Percentiles rank a stretch among this genome's conserved stretches.
Evolutionary conservation across 2,113 vertebrate species (phyloP).

Genomic region (Laticauda colubrina): DNA sequence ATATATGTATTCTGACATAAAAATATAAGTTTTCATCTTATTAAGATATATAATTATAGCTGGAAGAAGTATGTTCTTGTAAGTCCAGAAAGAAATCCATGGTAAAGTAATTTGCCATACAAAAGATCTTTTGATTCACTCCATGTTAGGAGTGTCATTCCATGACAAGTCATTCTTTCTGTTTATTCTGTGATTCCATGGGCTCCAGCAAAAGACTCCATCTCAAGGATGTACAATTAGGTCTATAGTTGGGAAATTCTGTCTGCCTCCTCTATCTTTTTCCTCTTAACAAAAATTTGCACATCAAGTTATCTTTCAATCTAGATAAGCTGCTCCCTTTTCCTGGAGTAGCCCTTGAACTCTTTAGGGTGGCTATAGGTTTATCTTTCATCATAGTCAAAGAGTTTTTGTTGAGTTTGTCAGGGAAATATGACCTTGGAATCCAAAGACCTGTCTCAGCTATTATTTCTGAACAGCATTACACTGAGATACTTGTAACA

Average conservation of each 20-base stretch:
- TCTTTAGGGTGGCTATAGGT: neutral
- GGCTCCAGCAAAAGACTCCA: neutral
- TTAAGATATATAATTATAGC: neutral
- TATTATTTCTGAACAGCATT: neutral
- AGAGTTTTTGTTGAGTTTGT: neutral
- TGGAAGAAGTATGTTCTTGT: neutral
- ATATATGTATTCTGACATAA: neutral
- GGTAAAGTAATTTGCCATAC: neutral
- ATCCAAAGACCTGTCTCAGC: neutral
- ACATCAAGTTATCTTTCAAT: neutral
- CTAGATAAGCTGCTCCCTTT: neutral
- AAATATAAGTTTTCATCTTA: neutral
- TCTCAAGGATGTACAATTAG: neutral
- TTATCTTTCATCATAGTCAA: neutral
- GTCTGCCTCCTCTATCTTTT: neutral
- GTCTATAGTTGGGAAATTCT: neutral
- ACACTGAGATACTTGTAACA: neutral
- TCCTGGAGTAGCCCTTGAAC: neutral
- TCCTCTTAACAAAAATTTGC: neutral
- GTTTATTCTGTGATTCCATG: neutral
- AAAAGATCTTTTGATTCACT: neutral
- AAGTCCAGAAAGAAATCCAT: neutral
- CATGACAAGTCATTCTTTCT: neutral
- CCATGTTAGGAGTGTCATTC: neutral
- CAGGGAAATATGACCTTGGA: neutral